phyloP scores from a whole-genome alignment of 2,888 invertebrate species.

The Drosophila pullipes region DNA sequence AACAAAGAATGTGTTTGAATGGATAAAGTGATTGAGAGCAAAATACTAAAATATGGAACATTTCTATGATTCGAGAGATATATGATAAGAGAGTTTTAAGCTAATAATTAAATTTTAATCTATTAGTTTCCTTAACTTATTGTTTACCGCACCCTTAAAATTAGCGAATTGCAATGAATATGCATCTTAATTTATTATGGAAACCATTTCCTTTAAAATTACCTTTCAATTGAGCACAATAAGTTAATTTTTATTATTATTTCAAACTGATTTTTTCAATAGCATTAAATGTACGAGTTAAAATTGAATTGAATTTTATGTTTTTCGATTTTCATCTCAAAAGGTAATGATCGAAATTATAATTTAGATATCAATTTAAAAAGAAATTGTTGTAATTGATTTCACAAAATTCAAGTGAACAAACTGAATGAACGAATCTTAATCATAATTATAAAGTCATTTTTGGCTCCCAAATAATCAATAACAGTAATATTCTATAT shows the following conservation, averaged over 20 bases:
- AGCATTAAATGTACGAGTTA: neutral
- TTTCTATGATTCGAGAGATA: neutral
- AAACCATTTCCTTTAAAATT: neutral
- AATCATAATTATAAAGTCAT: neutral
- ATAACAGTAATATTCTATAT: constrained; percentile 16
- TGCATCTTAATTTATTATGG: neutral
- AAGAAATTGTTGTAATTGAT: neutral
- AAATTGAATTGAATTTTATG: neutral
- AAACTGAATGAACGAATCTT: neutral
- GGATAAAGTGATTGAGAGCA: neutral
- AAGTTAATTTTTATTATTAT: neutral
- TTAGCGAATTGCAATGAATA: neutral
- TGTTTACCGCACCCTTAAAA: neutral
- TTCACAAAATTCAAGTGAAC: neutral
- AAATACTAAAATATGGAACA: neutral
- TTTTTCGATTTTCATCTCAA: neutral
- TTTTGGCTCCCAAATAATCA: constrained; percentile 28
- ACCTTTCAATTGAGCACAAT: neutral
- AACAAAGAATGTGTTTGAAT: neutral
- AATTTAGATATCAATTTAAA: neutral
- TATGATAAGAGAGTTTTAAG: neutral
- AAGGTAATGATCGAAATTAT: neutral
- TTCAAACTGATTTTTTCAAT: neutral
- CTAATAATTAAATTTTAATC: neutral
- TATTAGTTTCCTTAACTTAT: neutral